phyloP scores from a whole-genome alignment of 2,113 vertebrate genomes.

The Oostethus manadensis region DNA sequence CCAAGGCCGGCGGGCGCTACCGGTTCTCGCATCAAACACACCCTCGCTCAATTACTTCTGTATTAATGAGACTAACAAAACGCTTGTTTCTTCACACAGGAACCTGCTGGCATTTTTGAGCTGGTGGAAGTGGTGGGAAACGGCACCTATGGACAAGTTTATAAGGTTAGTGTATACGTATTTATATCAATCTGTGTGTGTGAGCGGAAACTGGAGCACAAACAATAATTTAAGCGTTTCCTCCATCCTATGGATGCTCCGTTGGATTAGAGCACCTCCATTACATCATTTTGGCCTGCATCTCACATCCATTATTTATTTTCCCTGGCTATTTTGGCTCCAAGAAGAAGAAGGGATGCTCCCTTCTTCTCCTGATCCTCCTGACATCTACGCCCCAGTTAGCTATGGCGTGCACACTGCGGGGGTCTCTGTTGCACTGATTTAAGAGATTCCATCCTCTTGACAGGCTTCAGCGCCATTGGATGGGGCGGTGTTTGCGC shows the following conservation, averaged over 20 bases:
- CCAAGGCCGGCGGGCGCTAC: slow-evolving; percentile 47
- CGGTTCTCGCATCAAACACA: slow-evolving; percentile 32
- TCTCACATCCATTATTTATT: slow-evolving; percentile 20
- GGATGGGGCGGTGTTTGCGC: slow-evolving; percentile 64
- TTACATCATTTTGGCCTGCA: slow-evolving; percentile 3
- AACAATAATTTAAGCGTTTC: slow-evolving; percentile 37
- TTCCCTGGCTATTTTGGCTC: not conserved
- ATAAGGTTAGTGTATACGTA: slow-evolving; percentile 79
- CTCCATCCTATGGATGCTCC: not conserved
- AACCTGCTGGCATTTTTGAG: slow-evolving; percentile 86
- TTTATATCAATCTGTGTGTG: slow-evolving; percentile 39
- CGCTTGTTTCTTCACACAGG: slow-evolving; percentile 54
- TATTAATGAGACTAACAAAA: not conserved
- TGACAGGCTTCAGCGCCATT: slow-evolving; percentile 52
- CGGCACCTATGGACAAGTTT: slow-evolving; percentile 88
- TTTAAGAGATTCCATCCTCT: slow-evolving; percentile 26
- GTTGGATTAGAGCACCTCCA: not conserved
- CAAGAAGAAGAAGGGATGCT: too few species aligned
- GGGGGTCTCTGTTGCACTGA: slow-evolving; percentile 20
- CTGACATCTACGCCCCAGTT: slow-evolving; percentile 46
- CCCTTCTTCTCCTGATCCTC: slow-evolving; percentile 1
- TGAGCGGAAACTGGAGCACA: slow-evolving; percentile 29
- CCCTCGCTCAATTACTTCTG: slow-evolving; percentile 6
- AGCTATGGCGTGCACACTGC: slow-evolving; percentile 17
- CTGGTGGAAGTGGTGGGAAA: slow-evolving; percentile 87